Evolutionary conservation across 2,797 vertebrate genomes (phyloP).

Genomic region (Sebastes hubbsi): DNA sequence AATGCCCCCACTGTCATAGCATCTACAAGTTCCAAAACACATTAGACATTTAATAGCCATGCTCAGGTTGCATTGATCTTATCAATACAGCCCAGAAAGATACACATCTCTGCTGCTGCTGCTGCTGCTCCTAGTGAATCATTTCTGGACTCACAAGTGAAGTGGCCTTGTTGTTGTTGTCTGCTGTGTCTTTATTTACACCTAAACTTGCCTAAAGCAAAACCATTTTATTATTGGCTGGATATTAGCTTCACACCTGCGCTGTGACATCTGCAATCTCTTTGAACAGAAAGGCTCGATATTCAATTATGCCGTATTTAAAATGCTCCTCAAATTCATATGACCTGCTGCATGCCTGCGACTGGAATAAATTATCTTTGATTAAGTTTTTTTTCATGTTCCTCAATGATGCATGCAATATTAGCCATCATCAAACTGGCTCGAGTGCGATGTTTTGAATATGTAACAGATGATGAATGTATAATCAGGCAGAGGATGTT

Average conservation of each 20-base stretch:
- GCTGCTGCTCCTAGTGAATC: slow-evolving; percentile 35
- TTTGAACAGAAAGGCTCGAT: slow-evolving; percentile 22
- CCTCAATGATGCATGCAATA: slow-evolving; percentile 58
- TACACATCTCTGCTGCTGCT: slow-evolving; percentile 66
- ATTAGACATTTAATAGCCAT: slow-evolving; percentile 84
- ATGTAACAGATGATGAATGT: slow-evolving; percentile 75
- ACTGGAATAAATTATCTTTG: slow-evolving; percentile 70
- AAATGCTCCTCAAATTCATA: slow-evolving; percentile 49
- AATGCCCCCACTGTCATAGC: slow-evolving; percentile 80
- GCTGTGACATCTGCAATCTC: slow-evolving; percentile 10
- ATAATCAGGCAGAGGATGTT: slow-evolving; percentile 62
- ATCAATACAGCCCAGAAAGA: slow-evolving; percentile 74
- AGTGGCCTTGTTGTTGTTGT: slow-evolving; percentile 49
- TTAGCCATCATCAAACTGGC: slow-evolving; percentile 70
- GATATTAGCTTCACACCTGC: slow-evolving; percentile 21
- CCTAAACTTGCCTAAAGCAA: slow-evolving; percentile 19
- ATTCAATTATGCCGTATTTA: slow-evolving; percentile 51
- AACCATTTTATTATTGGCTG: slow-evolving; percentile 26
- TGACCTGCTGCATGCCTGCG: slow-evolving; percentile 46
- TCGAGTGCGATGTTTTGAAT: slow-evolving; percentile 72
- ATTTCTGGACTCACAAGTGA: slow-evolving; percentile 56
- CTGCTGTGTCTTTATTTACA: slow-evolving; percentile 41
- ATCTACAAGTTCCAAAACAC: slow-evolving; percentile 82
- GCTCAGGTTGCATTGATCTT: slow-evolving; percentile 81
- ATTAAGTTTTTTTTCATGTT: slow-evolving; percentile 55